Percentiles rank a stretch among this genome's conserved stretches.
Evolutionary conservation across 1,140 invertebrate genomes (phyloP).

Genomic region (Bradysia coprophila): DNA sequence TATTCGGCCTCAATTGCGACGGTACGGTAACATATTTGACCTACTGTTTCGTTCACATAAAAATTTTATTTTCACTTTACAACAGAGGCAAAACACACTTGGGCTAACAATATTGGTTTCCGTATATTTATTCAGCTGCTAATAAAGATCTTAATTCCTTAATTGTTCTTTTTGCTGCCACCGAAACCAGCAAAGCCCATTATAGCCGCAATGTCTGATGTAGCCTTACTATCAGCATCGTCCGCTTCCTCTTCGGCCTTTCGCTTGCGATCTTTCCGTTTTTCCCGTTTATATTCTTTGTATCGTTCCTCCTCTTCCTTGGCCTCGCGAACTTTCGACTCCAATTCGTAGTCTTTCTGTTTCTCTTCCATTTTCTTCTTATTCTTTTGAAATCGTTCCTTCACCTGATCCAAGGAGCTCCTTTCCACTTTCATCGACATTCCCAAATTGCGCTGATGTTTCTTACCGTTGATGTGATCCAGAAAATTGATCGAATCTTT

Average conservation of each 20-base stretch:
- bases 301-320: slow-evolving; percentile 94
- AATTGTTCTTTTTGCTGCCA: slow-evolving; percentile 55
- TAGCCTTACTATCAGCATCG: slow-evolving; percentile 33
- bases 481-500: slow-evolving; percentile 99
- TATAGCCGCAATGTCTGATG: slow-evolving; percentile 76
- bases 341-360: slow-evolving; percentile 90
- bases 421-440: slow-evolving; percentile 99
- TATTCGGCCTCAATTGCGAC: no score
- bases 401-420: slow-evolving; percentile 88
- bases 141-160: no score
- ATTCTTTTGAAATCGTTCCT: slow-evolving; percentile 80
- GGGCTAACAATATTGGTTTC: no score
- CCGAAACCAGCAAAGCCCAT: slow-evolving; percentile 98
- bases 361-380: slow-evolving; percentile 92
- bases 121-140: no score
- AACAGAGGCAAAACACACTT: no score
- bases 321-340: slow-evolving; percentile 75
- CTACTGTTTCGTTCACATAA: no score
- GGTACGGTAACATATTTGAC: no score
- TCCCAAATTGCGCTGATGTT: slow-evolving; percentile 96
- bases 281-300: slow-evolving; percentile 82
- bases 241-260: slow-evolving; percentile 59
- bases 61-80: no score
- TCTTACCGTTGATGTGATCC: slow-evolving; percentile 99
- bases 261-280: slow-evolving; percentile 75